Percentiles rank a stretch among this genome's conserved stretches.
Conservation (phyloP, 2,888 invertebrate species). For the Phorcus lineatus region DNA sequence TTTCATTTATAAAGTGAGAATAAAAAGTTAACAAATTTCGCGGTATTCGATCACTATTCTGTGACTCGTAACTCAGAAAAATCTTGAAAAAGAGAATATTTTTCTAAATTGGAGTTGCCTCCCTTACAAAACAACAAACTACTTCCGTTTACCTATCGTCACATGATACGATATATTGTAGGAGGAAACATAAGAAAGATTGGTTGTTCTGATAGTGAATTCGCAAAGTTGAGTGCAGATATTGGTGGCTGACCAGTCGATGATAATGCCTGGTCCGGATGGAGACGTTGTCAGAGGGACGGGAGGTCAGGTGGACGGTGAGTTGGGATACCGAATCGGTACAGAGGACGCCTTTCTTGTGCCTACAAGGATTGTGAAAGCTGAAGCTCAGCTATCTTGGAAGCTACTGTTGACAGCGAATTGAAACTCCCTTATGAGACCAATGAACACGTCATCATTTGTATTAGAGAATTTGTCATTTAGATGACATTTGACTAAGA, state of each 20-base stretch:
- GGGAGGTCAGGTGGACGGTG: constrained; percentile 72
- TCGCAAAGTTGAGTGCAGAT: not conserved
- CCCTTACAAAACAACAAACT: constrained; percentile 35
- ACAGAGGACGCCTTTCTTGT: not conserved
- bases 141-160: not conserved
- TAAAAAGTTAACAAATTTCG: no score
- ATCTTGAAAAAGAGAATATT: not conserved
- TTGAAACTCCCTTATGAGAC: no score
- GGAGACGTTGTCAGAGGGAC: constrained; percentile 60
- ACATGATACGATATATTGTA: constrained; percentile 31
- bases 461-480: no score
- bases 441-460: no score
- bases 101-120: constrained; percentile 33
- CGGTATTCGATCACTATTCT: no score
- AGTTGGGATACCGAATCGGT: constrained; percentile 23
- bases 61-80: not conserved
- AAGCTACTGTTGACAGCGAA: no score
- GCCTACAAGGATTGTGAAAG: not conserved
- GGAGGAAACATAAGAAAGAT: not conserved
- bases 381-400: no score
- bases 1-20: no score
- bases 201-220: no score
- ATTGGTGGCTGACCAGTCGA: constrained; percentile 27
- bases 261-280: constrained; percentile 65
- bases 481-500: no score